A percentile compares a stretch with the other conserved stretches of the same genome.
Evolutionary conservation across 2,888 invertebrate species (phyloP).

Genomic region (Cataglyphis rosenhaueri): DNA sequence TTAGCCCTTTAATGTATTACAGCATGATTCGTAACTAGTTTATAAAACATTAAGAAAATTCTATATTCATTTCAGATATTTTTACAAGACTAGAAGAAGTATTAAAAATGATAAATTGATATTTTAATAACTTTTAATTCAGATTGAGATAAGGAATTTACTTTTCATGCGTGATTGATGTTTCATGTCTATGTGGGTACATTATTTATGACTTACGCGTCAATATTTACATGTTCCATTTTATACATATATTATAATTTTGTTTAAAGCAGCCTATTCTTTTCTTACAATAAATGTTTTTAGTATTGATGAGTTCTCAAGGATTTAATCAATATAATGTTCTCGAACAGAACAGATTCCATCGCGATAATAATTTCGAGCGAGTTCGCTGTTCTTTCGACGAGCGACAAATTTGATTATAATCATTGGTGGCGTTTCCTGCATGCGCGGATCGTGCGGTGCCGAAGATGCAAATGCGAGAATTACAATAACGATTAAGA

Average conservation of each 20-base stretch:
- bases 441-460: not conserved
- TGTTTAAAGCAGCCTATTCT: not conserved
- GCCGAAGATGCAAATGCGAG: constrained; percentile 46
- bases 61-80: not conserved
- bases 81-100: not conserved
- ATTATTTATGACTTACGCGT: not conserved
- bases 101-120: not conserved
- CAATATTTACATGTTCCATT: not conserved
- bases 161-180: not conserved
- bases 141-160: not conserved
- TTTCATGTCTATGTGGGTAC: not conserved
- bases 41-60: not conserved
- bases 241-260: not conserved
- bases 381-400: not conserved
- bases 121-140: not conserved
- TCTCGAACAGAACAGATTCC: not conserved
- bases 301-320: not conserved
- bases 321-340: not conserved
- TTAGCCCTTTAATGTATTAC: constrained; percentile 52
- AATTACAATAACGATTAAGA: constrained; percentile 52
- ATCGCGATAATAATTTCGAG: constrained; percentile 10
- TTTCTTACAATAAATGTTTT: not conserved
- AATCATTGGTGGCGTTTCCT: constrained; percentile 22
- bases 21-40: not conserved
- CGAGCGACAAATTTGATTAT: constrained; percentile 35